phyloP scores from a whole-genome alignment of 2,797 vertebrate genomes.

The Bucorvus abyssinicus region DNA sequence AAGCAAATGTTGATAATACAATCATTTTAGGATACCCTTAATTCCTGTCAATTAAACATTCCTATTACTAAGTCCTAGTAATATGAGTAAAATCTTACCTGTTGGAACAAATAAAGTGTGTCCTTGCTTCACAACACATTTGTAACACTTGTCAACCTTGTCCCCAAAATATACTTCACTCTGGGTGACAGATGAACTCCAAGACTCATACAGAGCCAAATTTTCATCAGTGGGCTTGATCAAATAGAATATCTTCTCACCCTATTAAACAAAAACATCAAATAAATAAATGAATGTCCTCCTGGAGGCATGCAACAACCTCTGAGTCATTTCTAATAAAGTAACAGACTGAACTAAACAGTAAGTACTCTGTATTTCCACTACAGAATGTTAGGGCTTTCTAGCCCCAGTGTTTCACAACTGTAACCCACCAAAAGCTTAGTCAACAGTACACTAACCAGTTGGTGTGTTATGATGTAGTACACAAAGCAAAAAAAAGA shows the following conservation, averaged over 20 bases:
- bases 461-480: background rate
- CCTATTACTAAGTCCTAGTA: background rate
- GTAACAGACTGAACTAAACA: background rate
- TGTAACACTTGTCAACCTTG: slow-evolving; percentile 97
- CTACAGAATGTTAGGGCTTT: background rate
- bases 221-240: slow-evolving; percentile 95
- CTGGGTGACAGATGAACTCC: slow-evolving; percentile 98
- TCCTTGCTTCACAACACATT: slow-evolving; percentile 93
- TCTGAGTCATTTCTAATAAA: background rate
- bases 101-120: slow-evolving; percentile 98
- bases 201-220: slow-evolving; percentile 95
- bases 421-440: background rate
- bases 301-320: background rate
- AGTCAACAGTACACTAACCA: background rate
- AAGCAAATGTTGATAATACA: background rate
- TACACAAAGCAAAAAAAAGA: background rate
- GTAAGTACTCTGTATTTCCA: background rate
- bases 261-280: slow-evolving; percentile 75
- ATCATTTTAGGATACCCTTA: background rate
- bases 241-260: slow-evolving; percentile 98
- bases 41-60: background rate
- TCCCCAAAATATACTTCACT: slow-evolving; percentile 98
- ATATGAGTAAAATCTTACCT: slow-evolving; percentile 78
- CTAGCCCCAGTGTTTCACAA: background rate
- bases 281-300: background rate